A percentile compares a stretch with the other conserved stretches of the same genome.
phyloP scores from a whole-genome alignment of 2,797 vertebrate species.

The Spatula versicolor region DNA sequence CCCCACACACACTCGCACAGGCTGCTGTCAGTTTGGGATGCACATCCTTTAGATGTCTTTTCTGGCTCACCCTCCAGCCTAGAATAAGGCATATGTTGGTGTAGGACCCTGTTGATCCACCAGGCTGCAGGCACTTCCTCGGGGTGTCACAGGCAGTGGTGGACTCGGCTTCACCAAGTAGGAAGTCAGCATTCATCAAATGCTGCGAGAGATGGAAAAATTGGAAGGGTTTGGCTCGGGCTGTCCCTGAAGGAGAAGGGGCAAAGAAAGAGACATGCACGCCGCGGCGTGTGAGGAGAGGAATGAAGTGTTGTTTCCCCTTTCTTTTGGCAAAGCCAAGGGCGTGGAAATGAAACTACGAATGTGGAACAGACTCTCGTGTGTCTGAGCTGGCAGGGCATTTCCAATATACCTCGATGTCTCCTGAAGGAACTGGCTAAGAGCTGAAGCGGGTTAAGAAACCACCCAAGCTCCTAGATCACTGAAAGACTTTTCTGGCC shows the following conservation, averaged over 20 bases:
- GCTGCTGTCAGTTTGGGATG: neutral
- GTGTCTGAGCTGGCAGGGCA: neutral
- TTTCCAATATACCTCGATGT: neutral
- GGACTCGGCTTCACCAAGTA: accelerated
- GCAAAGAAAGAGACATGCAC: neutral
- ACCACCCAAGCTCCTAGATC: neutral
- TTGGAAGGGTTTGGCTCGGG: neutral
- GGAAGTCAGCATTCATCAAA: neutral
- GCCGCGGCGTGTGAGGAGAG: neutral
- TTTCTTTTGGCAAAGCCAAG: neutral
- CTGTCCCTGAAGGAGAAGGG: neutral
- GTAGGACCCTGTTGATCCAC: neutral
- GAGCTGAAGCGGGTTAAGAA: neutral
- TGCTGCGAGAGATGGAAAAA: neutral
- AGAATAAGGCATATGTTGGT: neutral
- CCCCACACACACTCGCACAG: neutral
- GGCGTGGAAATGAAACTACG: neutral
- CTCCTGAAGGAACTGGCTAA: neutral
- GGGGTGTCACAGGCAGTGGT: neutral
- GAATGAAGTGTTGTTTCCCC: neutral
- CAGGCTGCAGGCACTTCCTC: neutral
- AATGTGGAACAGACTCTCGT: neutral
- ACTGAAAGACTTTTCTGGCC: neutral
- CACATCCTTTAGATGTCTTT: neutral
- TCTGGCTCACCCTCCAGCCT: neutral